Evolutionary conservation across 1,140 invertebrate genomes (phyloP), one percentile per base, ranked within the genome.

Genomic region (Kradibia gibbosae): DNA sequence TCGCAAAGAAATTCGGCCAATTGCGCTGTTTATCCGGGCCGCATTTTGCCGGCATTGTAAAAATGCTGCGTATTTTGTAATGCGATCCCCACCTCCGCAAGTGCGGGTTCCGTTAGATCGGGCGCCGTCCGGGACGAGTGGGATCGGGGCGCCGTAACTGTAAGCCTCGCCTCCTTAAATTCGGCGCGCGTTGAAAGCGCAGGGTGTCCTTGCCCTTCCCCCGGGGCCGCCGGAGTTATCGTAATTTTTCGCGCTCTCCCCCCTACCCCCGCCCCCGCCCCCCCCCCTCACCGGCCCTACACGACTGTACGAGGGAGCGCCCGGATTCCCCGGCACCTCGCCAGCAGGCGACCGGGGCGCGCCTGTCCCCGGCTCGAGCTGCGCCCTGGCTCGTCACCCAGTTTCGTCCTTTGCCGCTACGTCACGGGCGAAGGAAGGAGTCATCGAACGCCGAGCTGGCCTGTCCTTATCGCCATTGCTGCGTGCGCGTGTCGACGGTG

Each of bases 391-490:
- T n/a, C n/a, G n/a, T n/a, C n/a, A n/a, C n/a, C n/a, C n/a, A n/a
- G n/a, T n/a, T n/a, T n/a, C n/a, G n/a, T n/a, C n/a, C n/a, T n/a
- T n/a, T n/a, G n/a, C n/a, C 25, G 25, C 39, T 67, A 39, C 62
- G 62, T 67, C 62, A 67, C 62, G 34, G 22, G 34, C 31, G 20
- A 0, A 2, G 5, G 11, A 71, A 71, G 70, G 70, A 71, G 70
- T 71, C 70, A 71, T 48, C 70, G 70, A 48, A 71, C 70, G 70
- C 8, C 70, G n/a, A 48, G 31, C 22, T 71, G 70, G 7, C 0
- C 62, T 22, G 20, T 36, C 20, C 39, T 67, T 67, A 39, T 67
- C 34, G 62, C 42, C 22, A 25, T 8, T 28, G 42, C n/a, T 7
- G 42, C 15, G 34, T 7, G 45, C 45, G 45, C 45, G 45, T 7